Base-by-base conservation (phyloP, 2,888 invertebrate genomes). In the Nephrocerus scutellatus region DNA sequence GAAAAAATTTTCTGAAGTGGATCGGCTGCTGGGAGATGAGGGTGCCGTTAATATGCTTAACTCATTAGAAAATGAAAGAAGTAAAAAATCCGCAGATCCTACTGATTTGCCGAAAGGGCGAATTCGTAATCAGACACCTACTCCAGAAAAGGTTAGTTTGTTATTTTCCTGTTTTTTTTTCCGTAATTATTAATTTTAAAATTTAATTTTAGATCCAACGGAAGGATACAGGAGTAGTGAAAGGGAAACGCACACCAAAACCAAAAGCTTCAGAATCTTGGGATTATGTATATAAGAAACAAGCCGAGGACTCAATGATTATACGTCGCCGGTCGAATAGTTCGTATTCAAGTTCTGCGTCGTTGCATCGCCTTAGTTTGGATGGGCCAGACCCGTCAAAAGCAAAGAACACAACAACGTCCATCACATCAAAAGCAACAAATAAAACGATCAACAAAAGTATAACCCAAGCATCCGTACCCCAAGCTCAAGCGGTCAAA, bases 21-120 rank as follows among this genome's bases (percentile, higher is more conserved):
- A 87, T 55, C 78, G 73, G 43, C 63, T 89, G 34, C 68, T 89
- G 43, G 84, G 83, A 69, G 89, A 89, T 60, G 89, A 89, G 60
- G 88, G 89, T 2, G 87, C 88, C 4, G 82, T 85, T 3, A 88
- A 88, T 64, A 82, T 89, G 79, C 71, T 89, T 26, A 85, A 84
- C 56, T 82, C 85, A 15, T 75, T 88, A 2, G 84, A 86, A 52
- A 70, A 57, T 6, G 59, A 62, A 15, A 52, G 57, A 30, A 52
- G 55, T 1, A 60, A 53, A 33, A 33, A 49, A 5, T 44, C 47
- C n/a, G 44, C 48, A 6, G 48, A 46, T 16, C 39, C 39, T 19
- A 56, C 35, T 14, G 18, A 15, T 5, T 31, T 37, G 58, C 33
- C 55, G n/a, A 59, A 56, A 34, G 59, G 60, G 1, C 30, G 59